A percentile compares a stretch with the other conserved stretches of the same genome.
Conservation (phyloP, 2,113 vertebrate genomes). For the Micronycteris hirsuta region DNA sequence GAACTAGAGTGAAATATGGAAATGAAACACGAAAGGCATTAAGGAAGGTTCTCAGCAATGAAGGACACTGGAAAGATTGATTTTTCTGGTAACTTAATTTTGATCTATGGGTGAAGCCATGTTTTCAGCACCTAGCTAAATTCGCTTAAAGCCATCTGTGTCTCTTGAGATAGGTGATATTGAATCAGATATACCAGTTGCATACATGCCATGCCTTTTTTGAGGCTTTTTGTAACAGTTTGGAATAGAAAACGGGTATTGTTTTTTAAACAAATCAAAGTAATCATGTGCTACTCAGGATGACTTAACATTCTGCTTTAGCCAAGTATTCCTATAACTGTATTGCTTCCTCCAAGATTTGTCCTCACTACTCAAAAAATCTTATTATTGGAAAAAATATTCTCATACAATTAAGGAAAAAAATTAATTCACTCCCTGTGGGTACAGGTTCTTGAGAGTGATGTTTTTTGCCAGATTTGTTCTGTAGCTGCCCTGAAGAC, state of each 20-base stretch:
- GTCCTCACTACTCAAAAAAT: not conserved
- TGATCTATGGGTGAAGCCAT: slow-evolving; percentile 32
- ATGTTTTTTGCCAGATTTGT: not conserved
- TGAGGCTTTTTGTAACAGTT: slow-evolving; percentile 15
- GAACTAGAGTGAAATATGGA: slow-evolving; percentile 21
- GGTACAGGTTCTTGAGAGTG: not conserved
- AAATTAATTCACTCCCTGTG: not conserved
- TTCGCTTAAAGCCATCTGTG: slow-evolving; percentile 40
- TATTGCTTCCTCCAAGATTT: not conserved
- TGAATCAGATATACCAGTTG: not conserved
- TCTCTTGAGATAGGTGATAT: slow-evolving; percentile 26
- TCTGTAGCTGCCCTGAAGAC: not conserved
- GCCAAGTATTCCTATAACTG: not conserved
- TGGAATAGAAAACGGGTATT: slow-evolving; percentile 1
- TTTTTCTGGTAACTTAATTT: slow-evolving; percentile 45
- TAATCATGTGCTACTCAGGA: not conserved
- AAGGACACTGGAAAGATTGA: not conserved
- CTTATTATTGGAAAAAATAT: not conserved
- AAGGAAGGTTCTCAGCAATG: not conserved
- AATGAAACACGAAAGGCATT: not conserved
- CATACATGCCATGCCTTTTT: not conserved
- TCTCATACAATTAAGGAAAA: not conserved
- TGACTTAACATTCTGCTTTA: not conserved
- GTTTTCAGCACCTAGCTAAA: slow-evolving; percentile 36
- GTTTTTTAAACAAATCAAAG: not conserved